These are phyloP conservation scores for Camptogramma bilineatum DNA, from an alignment of 2,888 invertebrate genomes.

Conservation along the genomic window DNA sequence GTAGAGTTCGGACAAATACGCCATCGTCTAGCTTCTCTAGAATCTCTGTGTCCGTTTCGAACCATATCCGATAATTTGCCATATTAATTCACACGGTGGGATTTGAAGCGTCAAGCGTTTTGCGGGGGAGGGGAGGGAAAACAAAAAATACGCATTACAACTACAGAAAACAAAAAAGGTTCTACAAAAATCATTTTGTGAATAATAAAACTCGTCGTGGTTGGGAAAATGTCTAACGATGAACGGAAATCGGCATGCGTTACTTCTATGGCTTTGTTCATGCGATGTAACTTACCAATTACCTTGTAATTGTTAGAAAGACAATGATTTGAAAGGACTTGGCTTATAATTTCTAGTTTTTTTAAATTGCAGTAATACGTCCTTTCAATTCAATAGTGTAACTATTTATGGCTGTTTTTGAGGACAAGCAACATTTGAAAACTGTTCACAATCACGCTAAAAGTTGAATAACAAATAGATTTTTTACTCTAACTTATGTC, in stretches of 20 bases:
- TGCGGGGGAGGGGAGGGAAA: constrained; percentile 76
- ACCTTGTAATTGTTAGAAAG: constrained; percentile 36
- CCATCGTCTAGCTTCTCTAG: constrained; percentile 83
- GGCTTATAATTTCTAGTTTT: neutral
- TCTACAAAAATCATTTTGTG: constrained; percentile 48
- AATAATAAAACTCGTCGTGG: constrained; percentile 66
- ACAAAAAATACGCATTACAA: constrained; percentile 85
- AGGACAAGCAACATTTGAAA: neutral
- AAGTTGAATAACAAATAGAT: too few relatives aligned
- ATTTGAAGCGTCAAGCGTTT: constrained; percentile 84
- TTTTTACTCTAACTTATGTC: too few relatives aligned
- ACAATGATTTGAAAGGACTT: constrained; percentile 54
- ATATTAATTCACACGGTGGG: constrained; percentile 73
- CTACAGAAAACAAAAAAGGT: constrained; percentile 78
- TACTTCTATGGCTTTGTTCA: constrained; percentile 80
- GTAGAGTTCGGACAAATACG: constrained; percentile 83
- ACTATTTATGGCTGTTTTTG: neutral
- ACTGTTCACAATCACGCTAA: neutral
- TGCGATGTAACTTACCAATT: constrained; percentile 62
- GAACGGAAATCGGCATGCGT: constrained; percentile 67
- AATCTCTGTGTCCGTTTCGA: constrained; percentile 65
- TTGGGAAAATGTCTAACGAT: constrained; percentile 85
- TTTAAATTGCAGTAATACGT: constrained; percentile 23
- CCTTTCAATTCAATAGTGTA: constrained; percentile 38
- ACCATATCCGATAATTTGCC: constrained; percentile 25